Evolutionary conservation across 37 sponge, comb jelly and placozoan species (phyloP), one percentile per base, ranked within the genome.

Genomic region (Spongia lamella): DNA sequence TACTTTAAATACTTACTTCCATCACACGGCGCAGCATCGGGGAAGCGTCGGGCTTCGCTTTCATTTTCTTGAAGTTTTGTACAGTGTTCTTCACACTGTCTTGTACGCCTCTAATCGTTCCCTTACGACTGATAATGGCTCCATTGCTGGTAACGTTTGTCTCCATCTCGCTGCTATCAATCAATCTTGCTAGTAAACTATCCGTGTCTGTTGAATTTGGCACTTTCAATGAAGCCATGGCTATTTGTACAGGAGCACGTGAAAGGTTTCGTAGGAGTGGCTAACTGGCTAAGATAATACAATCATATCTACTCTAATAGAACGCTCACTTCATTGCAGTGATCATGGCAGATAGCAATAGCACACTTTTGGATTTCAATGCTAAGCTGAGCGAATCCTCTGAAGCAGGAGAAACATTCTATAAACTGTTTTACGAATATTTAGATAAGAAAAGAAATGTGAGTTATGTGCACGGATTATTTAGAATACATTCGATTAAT

Each of bases 361-460:
- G n/a, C n/a, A n/a, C n/a, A n/a, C n/a, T n/a, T n/a, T n/a, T n/a
- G 47, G 80, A 73, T 25, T 82, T 82, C 49, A 38, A 74, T 56
- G 58, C 66, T 3, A 54, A 57, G 19, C 21, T 74, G 19, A 52
- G 43, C 22, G 88, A 87, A 56, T 82, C 88, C 15, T 67, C 26
- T 20, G 88, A 87, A 53, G 88, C 88, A 5, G 92, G 88, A 1
- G 88, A 92, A 37, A 83, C 75, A 34, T 92, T 87, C 56, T 60
- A 69, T 14, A 29, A 88, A 37, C 36, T 79, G 20, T 88, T 88
- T 54, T 92, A 84, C 35, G 86, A 84, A 19, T 64, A 78, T 0
- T 21, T 90, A 38, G 91, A 90, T 67, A 90, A 81, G 62, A 81
- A 79, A 76, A 75, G 86, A 77, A 82, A 86, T 62, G 91, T 90